A percentile compares a stretch with the other conserved stretches of the same genome.
Conservation (phyloP, 2,888 invertebrate species). For the Epicampocera succincta region DNA sequence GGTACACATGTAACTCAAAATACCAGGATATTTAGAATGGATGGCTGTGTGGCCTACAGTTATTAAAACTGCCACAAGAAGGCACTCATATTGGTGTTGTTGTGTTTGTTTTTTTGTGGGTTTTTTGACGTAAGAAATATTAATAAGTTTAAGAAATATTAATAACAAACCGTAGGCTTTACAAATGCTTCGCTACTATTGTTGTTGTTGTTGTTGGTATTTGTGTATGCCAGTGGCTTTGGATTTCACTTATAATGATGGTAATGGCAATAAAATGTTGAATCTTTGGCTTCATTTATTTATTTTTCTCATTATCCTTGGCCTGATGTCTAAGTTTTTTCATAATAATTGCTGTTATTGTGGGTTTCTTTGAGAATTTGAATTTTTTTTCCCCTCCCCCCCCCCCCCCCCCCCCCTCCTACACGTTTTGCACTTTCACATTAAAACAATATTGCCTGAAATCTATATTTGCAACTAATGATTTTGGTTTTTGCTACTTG, state of each 20-base stretch:
- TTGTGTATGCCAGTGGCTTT: constrained; percentile 18
- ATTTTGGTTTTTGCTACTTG: constrained; percentile 35
- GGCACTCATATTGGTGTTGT: no score
- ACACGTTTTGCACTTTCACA: constrained; percentile 1
- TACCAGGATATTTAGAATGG: no score
- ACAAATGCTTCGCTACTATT: not conserved
- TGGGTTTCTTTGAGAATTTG: not conserved
- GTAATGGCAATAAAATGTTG: constrained; percentile 49
- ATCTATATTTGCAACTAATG: constrained; percentile 50
- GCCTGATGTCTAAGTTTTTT: constrained; percentile 53
- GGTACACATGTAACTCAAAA: no score
- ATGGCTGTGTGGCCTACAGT: no score
- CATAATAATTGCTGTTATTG: constrained; percentile 33
- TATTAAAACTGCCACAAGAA: not conserved
- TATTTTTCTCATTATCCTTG: constrained; percentile 52
- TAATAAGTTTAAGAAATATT: constrained; percentile 45
- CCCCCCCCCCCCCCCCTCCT: not conserved
- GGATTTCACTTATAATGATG: constrained; percentile 42
- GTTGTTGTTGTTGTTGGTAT: constrained; percentile 12
- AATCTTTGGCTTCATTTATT: constrained; percentile 45
- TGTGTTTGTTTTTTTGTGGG: not conserved
- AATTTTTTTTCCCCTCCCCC: not conserved
- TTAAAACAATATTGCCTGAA: constrained; percentile 50
- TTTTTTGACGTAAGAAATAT: not conserved
- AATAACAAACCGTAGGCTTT: constrained; percentile 7